phyloP scores from a whole-genome alignment of 2,113 vertebrate genomes.

The Seriola dumerili region DNA sequence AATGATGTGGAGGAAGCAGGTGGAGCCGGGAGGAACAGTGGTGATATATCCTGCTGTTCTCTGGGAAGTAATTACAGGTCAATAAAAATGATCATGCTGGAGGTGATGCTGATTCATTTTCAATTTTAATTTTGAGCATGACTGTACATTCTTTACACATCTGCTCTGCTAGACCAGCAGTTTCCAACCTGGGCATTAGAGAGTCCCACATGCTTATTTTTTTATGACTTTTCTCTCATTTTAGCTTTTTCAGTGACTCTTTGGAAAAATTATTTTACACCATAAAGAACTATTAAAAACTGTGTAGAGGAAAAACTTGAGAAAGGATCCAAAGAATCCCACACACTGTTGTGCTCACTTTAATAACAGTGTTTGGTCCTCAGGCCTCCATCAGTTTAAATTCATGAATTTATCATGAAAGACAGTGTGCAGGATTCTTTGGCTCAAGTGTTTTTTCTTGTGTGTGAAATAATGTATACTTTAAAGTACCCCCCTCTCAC shows the following conservation, averaged over 20 bases:
- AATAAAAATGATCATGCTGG: slow-evolving; percentile 45
- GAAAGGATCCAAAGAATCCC: not conserved
- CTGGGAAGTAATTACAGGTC: slow-evolving; percentile 51
- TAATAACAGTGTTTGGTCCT: not conserved
- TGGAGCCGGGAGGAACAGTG: slow-evolving; percentile 24
- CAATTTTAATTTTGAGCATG: slow-evolving; percentile 31
- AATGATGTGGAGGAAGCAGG: slow-evolving; percentile 53
- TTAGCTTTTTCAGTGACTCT: not conserved
- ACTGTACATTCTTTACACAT: not conserved
- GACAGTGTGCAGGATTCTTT: not conserved
- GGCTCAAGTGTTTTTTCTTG: not conserved
- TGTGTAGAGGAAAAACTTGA: not conserved
- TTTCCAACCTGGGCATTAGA: not conserved
- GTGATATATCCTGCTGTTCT: slow-evolving; percentile 9
- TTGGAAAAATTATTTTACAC: not conserved
- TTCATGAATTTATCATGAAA: not conserved
- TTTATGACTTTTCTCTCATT: no score
- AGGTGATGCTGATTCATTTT: slow-evolving; percentile 13
- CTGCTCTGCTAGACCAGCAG: not conserved
- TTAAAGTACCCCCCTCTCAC: not conserved
- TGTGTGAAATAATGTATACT: not conserved
- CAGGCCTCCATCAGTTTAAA: not conserved
- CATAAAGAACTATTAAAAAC: not conserved
- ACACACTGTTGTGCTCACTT: not conserved
- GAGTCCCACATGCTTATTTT: not conserved